Base-by-base conservation (phyloP, 2,797 vertebrate genomes). In the Gobio occitaniae region DNA sequence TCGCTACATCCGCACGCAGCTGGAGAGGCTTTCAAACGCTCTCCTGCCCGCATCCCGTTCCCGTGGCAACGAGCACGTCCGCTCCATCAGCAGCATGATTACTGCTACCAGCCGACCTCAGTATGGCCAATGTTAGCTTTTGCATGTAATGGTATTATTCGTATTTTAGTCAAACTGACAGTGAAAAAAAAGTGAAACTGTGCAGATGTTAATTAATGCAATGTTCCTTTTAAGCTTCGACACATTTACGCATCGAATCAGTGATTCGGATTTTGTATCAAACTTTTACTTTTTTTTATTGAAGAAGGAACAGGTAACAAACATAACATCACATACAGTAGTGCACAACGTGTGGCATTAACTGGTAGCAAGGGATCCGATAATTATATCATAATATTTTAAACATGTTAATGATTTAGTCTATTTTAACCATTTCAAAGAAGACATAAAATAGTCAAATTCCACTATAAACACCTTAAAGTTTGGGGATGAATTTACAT, bases 61-160 rank as follows among this genome's bases (percentile, higher is more conserved):
- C 95, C 94, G 93, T 95, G 92, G 95, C 90, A 94, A 96, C 95
- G 79, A 89, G 12, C 83, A 90, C 80, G 83, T 36, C 70, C 76
- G 63, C 86, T 65, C 38, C 25, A 59, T 65, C 52, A 86, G 85
- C 72, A 59, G 47, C 78, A 52, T 0, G 36, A 68, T 74, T 25
- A 41, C 41, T 70, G 50, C 48, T 3, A 12, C 21, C 47, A 65
- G 21, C 32, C 32, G 3, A n/a, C 38, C 48, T 12, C 29, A 21
- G 10, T 17, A 36, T 21, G 25, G n/a, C 13, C 29, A 61, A 61
- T 61, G 32, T 9, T 9, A 38, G 54, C 36, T 77, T 21, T 56
- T 59, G 36, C 36, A 16, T 59, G 38, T 36, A 6, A 38, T 68
- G 65, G 17, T 21, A 69, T 69, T 41, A n/a, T 38, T 13, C n/a